Conservation (phyloP, 1,140 invertebrate genomes). For the Drosophila persimilis region DNA sequence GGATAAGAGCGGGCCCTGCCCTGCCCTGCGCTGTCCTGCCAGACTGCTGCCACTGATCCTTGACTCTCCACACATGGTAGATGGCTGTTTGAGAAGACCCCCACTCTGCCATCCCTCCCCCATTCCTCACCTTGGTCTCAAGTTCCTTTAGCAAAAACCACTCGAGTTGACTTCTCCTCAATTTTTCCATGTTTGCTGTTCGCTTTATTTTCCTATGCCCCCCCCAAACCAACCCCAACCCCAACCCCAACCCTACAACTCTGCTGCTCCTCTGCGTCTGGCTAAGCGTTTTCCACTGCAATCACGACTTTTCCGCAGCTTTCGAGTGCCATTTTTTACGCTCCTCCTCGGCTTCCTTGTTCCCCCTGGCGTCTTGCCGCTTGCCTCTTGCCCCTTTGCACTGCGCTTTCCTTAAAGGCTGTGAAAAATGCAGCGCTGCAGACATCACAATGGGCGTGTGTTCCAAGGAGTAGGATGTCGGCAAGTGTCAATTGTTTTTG, state of each 20-base stretch:
- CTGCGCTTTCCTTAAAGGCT: conserved; percentile 51
- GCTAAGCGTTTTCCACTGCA: conserved; percentile 76
- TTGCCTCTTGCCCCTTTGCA: conserved; percentile 50
- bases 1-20: conserved; percentile 15
- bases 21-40: too few species aligned
- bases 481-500: conserved; percentile 79
- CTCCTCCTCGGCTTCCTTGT: conserved; percentile 31
- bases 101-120: conserved; percentile 18
- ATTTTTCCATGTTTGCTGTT: conserved; percentile 71
- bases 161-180: conserved; percentile 67
- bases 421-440: conserved; percentile 56
- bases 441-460: conserved; percentile 39
- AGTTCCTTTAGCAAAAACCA: conserved; percentile 39
- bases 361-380: conserved; percentile 31
- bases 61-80: conserved; percentile 1
- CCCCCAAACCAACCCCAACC: neutral
- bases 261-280: conserved; percentile 27
- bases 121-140: conserved; percentile 43
- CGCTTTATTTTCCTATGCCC: conserved; percentile 65
- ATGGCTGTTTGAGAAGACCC: conserved; percentile 18
- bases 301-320: conserved; percentile 80
- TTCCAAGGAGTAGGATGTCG: conserved; percentile 66
- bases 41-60: conserved; percentile 4
- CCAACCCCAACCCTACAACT: neutral
- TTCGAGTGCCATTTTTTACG: conserved; percentile 75